Evolutionary conservation across 1,140 invertebrate species (phyloP).

Genomic region (Drosophila albomicans): DNA sequence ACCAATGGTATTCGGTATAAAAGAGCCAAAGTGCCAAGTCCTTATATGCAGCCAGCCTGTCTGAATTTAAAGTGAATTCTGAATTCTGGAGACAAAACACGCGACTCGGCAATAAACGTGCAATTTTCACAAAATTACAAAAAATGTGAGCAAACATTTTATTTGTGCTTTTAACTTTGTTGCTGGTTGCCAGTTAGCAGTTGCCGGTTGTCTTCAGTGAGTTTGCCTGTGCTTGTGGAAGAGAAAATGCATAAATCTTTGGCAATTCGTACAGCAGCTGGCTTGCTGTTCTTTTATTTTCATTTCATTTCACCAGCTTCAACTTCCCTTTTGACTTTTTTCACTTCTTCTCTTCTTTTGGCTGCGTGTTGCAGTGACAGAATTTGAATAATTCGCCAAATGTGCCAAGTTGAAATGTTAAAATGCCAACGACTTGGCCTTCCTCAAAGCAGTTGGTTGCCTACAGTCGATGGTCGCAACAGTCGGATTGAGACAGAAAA

Average conservation of each 20-base stretch:
- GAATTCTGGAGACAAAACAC: constrained; percentile 55
- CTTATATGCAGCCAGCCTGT: constrained; percentile 4
- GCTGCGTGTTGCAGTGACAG: constrained; percentile 74
- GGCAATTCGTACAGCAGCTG: constrained; percentile 55
- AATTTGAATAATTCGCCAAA: constrained; percentile 82
- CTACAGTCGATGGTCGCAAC: not conserved
- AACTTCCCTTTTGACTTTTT: constrained; percentile 8
- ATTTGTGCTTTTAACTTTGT: constrained; percentile 72
- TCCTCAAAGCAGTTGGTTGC: not conserved
- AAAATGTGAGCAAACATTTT: constrained; percentile 82
- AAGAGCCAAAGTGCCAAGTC: not conserved
- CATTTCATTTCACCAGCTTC: constrained; percentile 55
- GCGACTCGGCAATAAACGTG: constrained; percentile 70
- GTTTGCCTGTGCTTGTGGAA: not conserved
- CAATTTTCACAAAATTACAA: constrained; percentile 78
- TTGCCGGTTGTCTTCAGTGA: constrained; percentile 16
- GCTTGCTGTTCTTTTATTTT: constrained; percentile 42
- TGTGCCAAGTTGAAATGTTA: constrained; percentile 84
- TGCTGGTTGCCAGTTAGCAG: constrained; percentile 42
- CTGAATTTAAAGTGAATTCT: constrained; percentile 57
- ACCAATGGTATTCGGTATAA: not conserved
- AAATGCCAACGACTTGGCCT: constrained; percentile 68
- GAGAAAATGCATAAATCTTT: constrained; percentile 66
- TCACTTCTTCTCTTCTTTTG: constrained; percentile 21
- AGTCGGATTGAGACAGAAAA: constrained; percentile 1